These are phyloP conservation scores for Tridacna gigas DNA, from an alignment of 2,888 invertebrate species.

Conservation along the genomic window DNA sequence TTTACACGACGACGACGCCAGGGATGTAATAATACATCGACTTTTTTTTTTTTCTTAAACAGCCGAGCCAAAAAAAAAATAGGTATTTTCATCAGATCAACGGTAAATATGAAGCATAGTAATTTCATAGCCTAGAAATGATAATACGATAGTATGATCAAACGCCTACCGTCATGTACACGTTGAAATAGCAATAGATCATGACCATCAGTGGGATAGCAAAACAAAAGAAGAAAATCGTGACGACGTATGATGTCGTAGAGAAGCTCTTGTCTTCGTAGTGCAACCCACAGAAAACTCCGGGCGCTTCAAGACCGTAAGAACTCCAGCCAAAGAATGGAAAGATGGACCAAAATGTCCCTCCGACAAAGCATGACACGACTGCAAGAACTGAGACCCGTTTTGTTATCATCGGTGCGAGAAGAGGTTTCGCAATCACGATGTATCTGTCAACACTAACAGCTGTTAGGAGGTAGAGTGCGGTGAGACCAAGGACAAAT, in stretches of 20 bases:
- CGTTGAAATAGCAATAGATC: slow-evolving; percentile 71
- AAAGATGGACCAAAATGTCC: slow-evolving; percentile 74
- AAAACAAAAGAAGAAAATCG: slow-evolving; percentile 74
- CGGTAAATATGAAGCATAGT: no score
- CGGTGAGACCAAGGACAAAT: slow-evolving; percentile 74
- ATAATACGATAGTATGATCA: neutral
- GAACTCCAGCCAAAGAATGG: slow-evolving; percentile 79
- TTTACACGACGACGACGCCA: no score
- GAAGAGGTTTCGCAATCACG: slow-evolving; percentile 76
- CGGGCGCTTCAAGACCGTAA: slow-evolving; percentile 74
- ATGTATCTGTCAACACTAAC: slow-evolving; percentile 78
- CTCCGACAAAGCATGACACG: slow-evolving; percentile 62
- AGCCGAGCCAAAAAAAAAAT: no score
- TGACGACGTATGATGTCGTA: slow-evolving; percentile 71
- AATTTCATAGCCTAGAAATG: no score
- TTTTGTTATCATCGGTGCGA: slow-evolving; percentile 67
- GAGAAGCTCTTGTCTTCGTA: slow-evolving; percentile 65
- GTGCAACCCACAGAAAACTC: slow-evolving; percentile 71
- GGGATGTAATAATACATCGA: no score
- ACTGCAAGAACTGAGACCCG: slow-evolving; percentile 64
- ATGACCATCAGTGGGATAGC: slow-evolving; percentile 72
- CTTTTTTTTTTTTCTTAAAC: no score
- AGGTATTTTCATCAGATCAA: no score
- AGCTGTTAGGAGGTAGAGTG: slow-evolving; percentile 76
- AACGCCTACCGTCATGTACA: slow-evolving; percentile 74